phyloP scores from a whole-genome alignment of 2,888 invertebrate genomes.

The Nomada fabriciana region DNA sequence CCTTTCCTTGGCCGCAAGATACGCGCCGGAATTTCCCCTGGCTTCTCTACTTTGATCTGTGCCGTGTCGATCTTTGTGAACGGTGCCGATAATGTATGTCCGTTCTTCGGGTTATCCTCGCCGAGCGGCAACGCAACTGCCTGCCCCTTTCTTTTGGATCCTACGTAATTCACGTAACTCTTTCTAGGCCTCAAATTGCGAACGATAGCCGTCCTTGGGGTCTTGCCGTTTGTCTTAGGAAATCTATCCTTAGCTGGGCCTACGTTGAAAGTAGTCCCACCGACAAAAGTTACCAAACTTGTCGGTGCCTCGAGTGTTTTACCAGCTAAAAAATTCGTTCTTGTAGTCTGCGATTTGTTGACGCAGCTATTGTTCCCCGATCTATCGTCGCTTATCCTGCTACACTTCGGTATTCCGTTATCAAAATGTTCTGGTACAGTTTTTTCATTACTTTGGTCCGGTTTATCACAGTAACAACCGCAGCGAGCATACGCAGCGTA shows the following conservation, averaged over 20 bases:
- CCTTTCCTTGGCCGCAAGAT: conserved; percentile 73
- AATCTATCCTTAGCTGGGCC: not conserved
- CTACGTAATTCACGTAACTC: conserved; percentile 65
- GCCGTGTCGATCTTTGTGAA: not conserved
- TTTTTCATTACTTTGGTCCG: conserved; percentile 57
- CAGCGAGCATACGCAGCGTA: conserved; percentile 67
- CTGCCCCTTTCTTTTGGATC: conserved; percentile 43
- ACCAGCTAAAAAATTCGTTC: not conserved
- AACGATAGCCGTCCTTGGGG: conserved; percentile 1
- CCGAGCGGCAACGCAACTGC: not conserved
- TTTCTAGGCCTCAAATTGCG: conserved; percentile 76
- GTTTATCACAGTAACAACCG: conserved; percentile 67
- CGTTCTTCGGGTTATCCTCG: not conserved
- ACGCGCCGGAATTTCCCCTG: conserved; percentile 53
- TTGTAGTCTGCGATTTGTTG: not conserved
- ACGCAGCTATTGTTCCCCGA: not conserved
- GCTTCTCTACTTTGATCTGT: conserved; percentile 70
- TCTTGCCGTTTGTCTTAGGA: not conserved
- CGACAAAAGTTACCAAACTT: not conserved
- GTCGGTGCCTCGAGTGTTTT: conserved; percentile 7
- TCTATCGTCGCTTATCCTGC: conserved; percentile 1
- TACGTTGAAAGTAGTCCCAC: not conserved
- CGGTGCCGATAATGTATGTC: not conserved
- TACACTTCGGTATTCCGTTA: conserved; percentile 19
- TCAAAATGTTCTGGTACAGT: conserved; percentile 37